These are phyloP conservation scores for Drosophila trapezifrons DNA, from an alignment of 1,140 invertebrate species.

Conservation along the genomic window DNA sequence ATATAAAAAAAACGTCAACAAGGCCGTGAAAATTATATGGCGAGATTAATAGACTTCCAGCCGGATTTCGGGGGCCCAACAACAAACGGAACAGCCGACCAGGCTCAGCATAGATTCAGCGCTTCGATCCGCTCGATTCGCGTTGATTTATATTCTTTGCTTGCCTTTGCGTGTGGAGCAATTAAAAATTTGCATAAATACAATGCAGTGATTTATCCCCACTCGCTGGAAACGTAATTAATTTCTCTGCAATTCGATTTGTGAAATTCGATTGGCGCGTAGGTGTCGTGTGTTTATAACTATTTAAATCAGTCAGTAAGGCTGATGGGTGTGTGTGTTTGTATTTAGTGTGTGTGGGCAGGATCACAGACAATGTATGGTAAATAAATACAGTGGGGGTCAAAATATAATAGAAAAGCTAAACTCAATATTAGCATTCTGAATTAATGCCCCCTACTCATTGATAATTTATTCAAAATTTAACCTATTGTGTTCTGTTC, in stretches of 20 bases:
- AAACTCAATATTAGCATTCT: background rate
- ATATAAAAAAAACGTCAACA: constrained; percentile 34
- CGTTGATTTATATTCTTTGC: constrained; percentile 34
- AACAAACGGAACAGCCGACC: constrained; percentile 29
- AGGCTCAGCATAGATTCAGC: constrained; percentile 6
- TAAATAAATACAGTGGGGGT: constrained; percentile 21
- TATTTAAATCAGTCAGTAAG: constrained; percentile 36
- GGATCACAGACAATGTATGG: constrained; percentile 7
- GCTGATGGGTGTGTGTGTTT: constrained; percentile 10
- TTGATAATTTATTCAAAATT: background rate
- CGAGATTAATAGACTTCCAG: constrained; percentile 31
- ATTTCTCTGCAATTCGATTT: constrained; percentile 36
- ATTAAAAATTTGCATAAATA: constrained; percentile 46
- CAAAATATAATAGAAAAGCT: background rate
- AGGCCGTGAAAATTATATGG: constrained; percentile 30
- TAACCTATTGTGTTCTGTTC: too few relatives aligned
- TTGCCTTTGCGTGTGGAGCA: constrained; percentile 25
- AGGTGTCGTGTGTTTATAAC: constrained; percentile 29
- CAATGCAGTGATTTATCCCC: constrained; percentile 42
- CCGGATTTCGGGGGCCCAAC: constrained; percentile 22
- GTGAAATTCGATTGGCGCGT: constrained; percentile 42
- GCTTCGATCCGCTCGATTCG: constrained; percentile 19
- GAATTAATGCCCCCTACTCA: background rate
- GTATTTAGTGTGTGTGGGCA: constrained; percentile 16
- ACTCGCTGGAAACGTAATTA: constrained; percentile 31